Evolutionary conservation across 2,113 vertebrate genomes (phyloP), one percentile per base, ranked within the genome.

Genomic region (Sinocyclocheilus anshuiensis): DNA sequence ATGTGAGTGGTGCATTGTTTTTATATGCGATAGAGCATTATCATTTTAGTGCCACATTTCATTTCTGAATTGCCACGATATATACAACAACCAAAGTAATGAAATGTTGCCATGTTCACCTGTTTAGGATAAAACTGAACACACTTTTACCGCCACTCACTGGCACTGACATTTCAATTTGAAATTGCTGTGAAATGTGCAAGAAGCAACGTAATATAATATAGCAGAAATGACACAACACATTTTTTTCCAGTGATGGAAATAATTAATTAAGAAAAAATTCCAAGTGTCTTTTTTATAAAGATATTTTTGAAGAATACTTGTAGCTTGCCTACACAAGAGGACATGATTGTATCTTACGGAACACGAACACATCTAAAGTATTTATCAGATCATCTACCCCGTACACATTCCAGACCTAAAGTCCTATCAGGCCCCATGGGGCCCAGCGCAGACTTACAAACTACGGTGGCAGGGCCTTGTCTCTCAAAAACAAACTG

Each of bases 401-500:
- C 24, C 67, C 18, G 33, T 15, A 45, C 50, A 72, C 69, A 78
- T 88, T 77, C 80, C 79, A 83, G 77, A 20, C 59, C 20, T 39
- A 76, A 45, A 33, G 77, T 53, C 45, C 75, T 33, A 24, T 61
- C 61, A 65, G 57, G 48, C 48, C 65, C 24, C 33, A 69, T 69
- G 50, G 36, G 39, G 78, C 69, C 36, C 78, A 48, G 18, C 1
- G 10, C 42, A 22, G 61, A 48, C 53, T 77, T 83, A 45, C 24
- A 26, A 67, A 84, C 63, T 75, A 75, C 78, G 76, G 79, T 48
- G 80, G 74, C 50, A 18, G 15, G 15, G 29, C 63, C 36, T 57
- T 74, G 82, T 24, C 42, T 75, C 15, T 85, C 20, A 50, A 79
- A 24, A 77, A 86, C 83, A 86, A 88, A 83, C 87, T 86, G 75